These are phyloP conservation scores for Anoura caudifer DNA, from an alignment of 2,113 vertebrate species.

Conservation along the genomic window DNA sequence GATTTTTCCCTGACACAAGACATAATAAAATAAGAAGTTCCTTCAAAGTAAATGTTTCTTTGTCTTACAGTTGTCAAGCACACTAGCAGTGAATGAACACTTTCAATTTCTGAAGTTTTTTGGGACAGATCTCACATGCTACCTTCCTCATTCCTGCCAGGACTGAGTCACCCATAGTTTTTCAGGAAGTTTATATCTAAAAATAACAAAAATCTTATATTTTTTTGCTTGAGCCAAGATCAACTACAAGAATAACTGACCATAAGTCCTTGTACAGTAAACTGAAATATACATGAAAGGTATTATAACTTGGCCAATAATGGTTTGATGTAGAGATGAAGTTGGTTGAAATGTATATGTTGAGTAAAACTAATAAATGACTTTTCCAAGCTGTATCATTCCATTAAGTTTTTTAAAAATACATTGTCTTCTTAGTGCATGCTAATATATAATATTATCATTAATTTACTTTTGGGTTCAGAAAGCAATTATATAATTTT, in stretches of 20 bases:
- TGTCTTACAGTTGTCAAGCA: background rate
- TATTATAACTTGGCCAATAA: background rate
- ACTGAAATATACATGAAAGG: background rate
- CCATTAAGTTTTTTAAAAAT: background rate
- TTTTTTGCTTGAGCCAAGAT: background rate
- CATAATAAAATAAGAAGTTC: constrained; percentile 13
- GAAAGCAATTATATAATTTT: background rate
- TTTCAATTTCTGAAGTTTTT: background rate
- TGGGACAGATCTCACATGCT: background rate
- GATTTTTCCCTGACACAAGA: constrained; percentile 6
- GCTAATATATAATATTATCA: background rate
- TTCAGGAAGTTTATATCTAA: background rate
- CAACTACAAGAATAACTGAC: background rate
- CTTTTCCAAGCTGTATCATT: background rate
- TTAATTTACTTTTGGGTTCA: background rate
- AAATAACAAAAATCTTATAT: background rate
- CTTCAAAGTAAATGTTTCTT: constrained; percentile 40
- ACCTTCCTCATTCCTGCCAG: background rate
- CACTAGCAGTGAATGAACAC: background rate
- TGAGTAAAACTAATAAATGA: background rate
- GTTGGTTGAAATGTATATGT: background rate
- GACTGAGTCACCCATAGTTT: background rate
- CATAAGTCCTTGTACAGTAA: background rate
- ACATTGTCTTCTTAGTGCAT: background rate
- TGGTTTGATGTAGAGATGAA: background rate